Percentiles rank a stretch among this genome's conserved stretches.
phyloP scores from a whole-genome alignment of 2,888 invertebrate species.

The Lypha dubia region DNA sequence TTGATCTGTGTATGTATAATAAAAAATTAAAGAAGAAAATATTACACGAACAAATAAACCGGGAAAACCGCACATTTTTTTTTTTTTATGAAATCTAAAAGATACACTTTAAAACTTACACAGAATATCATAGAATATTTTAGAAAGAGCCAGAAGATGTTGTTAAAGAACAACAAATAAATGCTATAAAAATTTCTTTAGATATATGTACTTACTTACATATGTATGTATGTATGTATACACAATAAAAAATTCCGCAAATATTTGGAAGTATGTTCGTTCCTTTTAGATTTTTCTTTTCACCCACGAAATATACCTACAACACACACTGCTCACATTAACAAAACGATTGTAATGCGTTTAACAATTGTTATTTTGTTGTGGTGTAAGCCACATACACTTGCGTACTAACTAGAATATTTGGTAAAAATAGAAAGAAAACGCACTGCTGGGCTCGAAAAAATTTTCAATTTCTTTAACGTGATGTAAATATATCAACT shows the following conservation, averaged over 20 bases:
- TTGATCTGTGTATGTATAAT: not conserved
- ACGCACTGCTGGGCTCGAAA: not conserved
- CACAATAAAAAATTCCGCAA: constrained; percentile 50
- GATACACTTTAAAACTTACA: not conserved
- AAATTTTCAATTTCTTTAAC: too few relatives aligned
- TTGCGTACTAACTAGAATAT: constrained; percentile 27
- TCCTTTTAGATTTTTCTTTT: not conserved
- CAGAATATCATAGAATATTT: not conserved
- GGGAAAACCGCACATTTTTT: constrained; percentile 36
- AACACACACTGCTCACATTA: not conserved
- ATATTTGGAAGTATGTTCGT: constrained; percentile 28
- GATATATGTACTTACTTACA: too few relatives aligned
- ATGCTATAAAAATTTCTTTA: constrained; percentile 51
- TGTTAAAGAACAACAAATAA: constrained; percentile 1
- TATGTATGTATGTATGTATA: too few relatives aligned
- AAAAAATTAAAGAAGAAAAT: not conserved
- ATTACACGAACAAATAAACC: constrained; percentile 17
- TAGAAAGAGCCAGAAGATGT: not conserved
- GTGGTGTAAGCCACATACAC: constrained; percentile 34
- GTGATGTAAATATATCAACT: not conserved
- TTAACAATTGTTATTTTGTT: constrained; percentile 12
- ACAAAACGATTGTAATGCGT: constrained; percentile 2
- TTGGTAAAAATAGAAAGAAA: not conserved
- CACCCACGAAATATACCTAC: not conserved
- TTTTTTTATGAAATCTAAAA: not conserved